A percentile compares a stretch with the other conserved stretches of the same genome.
Conservation (phyloP, 2,113 vertebrate species). For the Montifringilla adamsi region DNA sequence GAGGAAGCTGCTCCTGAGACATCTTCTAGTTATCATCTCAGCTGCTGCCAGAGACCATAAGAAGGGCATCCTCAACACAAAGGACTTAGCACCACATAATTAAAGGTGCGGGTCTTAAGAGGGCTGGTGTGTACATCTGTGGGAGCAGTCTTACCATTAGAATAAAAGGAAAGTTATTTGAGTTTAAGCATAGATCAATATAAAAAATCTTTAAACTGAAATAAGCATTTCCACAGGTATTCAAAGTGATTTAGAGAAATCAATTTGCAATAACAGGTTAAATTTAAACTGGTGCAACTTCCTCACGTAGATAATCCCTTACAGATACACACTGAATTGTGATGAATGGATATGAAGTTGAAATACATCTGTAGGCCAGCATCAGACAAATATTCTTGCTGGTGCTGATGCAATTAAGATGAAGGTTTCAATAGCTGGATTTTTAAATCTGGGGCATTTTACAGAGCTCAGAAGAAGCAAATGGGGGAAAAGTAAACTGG, state of each 20-base stretch:
- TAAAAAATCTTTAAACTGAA: conserved; percentile 12
- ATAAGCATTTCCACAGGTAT: conserved; percentile 9
- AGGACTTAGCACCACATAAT: neutral
- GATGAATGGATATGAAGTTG: neutral
- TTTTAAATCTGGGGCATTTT: neutral
- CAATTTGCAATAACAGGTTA: conserved; percentile 19
- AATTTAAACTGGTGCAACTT: neutral
- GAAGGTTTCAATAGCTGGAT: neutral
- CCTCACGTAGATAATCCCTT: neutral
- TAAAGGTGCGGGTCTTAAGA: neutral
- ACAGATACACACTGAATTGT: neutral
- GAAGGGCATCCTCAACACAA: neutral
- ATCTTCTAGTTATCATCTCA: neutral
- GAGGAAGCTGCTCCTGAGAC: neutral
- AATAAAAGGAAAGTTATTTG: conserved; percentile 14
- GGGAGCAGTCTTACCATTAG: neutral
- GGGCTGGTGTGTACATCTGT: neutral
- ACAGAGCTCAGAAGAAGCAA: neutral
- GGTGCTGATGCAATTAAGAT: conserved; percentile 35
- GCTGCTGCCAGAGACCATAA: neutral
- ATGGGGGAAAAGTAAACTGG: neutral
- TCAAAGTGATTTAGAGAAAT: conserved; percentile 24
- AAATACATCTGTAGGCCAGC: neutral
- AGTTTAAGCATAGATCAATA: neutral
- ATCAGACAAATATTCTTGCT: neutral